Evolutionary conservation across 2,113 vertebrate genomes (phyloP), one percentile per base, ranked within the genome.

Genomic region (Elephas maximus): DNA sequence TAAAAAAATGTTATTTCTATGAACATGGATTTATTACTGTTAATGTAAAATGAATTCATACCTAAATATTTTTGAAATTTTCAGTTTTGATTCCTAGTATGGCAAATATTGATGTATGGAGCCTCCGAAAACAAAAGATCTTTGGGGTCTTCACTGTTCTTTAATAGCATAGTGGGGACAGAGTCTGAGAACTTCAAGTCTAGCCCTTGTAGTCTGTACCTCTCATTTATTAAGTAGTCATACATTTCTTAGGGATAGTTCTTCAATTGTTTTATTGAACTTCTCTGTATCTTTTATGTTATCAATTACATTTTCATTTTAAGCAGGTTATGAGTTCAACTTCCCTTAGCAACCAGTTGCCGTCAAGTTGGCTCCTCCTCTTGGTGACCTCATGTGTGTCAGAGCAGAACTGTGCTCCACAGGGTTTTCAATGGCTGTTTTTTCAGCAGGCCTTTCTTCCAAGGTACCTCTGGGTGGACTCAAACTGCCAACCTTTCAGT

Each of bases 11-110:
- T 78, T 71, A 73, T 26, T 26, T 73, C 62, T 28, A 65, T 12
- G 67, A 57, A 77, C 18, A 37, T 24, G 74, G 33, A 67, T 41
- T 90, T 82, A 53, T 78, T 78, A 60, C 67, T 45, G n/a, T 79
- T 69, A 74, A 84, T 84, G 91, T 48, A 78, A 91, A 91, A 73
- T 94, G 33, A 83, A 48, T 48, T 48, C 48, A 90, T 77, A 69
- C 2, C 18, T 53, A 74, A 33, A 33, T 57, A 77, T 62, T 76
- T 81, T 53, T 20, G 62, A 28, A 57, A 30, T 76, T 73, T 37
- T 80, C 53, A 62, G n/a, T 51, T 84, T 73, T 84, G 24, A 24
- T 84, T 88, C 73, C 37, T 63, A 79, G 37, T 41, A 45, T 48
- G 71, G 17, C 84, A 88, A 96, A 11, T 45, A 91, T 45, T 44